Conservation (phyloP, 1,140 invertebrate genomes). For the Platyura marginata region DNA sequence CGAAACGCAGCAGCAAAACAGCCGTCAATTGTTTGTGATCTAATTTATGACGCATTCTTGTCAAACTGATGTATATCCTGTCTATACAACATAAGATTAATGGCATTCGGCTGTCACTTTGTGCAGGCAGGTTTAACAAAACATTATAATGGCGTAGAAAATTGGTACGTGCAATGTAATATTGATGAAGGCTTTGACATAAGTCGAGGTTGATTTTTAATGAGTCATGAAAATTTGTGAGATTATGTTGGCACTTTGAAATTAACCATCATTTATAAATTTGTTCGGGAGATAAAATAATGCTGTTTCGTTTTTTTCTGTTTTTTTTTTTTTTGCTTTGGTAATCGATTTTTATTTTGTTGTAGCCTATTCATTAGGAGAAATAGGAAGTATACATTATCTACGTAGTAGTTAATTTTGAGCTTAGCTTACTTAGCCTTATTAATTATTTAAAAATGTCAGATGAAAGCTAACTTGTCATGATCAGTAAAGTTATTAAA, state of each 20-base stretch:
- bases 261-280: too few species aligned
- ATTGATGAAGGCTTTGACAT: background rate
- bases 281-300: too few species aligned
- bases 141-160: constrained; percentile 2
- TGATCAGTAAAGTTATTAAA: too few species aligned
- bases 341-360: too few species aligned
- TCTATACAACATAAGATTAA: constrained; percentile 1
- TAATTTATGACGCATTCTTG: constrained; percentile 3
- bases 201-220: background rate
- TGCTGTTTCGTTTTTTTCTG: too few species aligned
- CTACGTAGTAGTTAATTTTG: too few species aligned
- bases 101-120: constrained; percentile 2
- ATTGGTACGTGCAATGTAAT: constrained; percentile 2
- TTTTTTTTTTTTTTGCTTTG: too few species aligned
- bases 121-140: background rate
- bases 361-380: too few species aligned
- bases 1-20: background rate
- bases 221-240: background rate
- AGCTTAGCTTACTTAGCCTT: too few species aligned
- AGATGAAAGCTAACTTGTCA: too few species aligned
- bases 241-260: background rate
- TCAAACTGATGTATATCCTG: constrained; percentile 3
- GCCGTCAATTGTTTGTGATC: constrained; percentile 2
- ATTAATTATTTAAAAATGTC: too few species aligned
- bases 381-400: too few species aligned